Evolutionary conservation across 2,888 invertebrate species (phyloP), one percentile per base, ranked within the genome.

Genomic region (Eucriotettix oculatus): DNA sequence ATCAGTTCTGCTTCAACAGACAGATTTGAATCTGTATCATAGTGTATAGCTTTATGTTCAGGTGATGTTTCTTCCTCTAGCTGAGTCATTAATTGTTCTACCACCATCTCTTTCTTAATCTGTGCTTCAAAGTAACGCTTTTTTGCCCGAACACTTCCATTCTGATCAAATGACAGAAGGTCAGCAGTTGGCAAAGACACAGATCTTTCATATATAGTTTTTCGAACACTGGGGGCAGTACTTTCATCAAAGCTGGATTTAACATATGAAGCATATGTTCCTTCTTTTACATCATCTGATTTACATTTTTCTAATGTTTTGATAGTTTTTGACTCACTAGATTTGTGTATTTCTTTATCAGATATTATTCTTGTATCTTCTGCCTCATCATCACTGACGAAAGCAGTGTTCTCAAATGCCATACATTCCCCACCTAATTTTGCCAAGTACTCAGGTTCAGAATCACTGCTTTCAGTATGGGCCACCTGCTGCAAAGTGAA

Each of bases 81-180:
- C 67, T 76, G 76, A 42, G 73, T 72, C 67, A 74, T 74, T 10
- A 77, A 67, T 65, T 77, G 75, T 65, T 77, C 77, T 63, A 76
- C 75, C n/a, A 76, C 76, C 71, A 79, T 75, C 66, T 81, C 81
- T 63, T 77, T 79, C 66, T 78, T 78, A 60, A 82, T 79, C 67
- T 81, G 80, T 65, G 79, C 78, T 68, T 82, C 82, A 66, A 80
- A 81, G 60, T 78, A 79, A 63, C 78, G 76, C 58, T 81, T 81
- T 62, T 79, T 77, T 54, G 78, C 73, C 61, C 77, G 76, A 1
- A 79, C 78, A 53, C 76, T 76, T 42, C 77, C 77, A n/a, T 78
- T 79, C 9, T 78, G 74, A 65, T 79, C 79, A 61, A 73, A 73
- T 12, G 75, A 66, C 62, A 74, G 73, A 68, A 61, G 56, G 16